These are phyloP conservation scores for Cryptophagus acutangulus DNA, from an alignment of 2,888 invertebrate species.

Conservation along the genomic window DNA sequence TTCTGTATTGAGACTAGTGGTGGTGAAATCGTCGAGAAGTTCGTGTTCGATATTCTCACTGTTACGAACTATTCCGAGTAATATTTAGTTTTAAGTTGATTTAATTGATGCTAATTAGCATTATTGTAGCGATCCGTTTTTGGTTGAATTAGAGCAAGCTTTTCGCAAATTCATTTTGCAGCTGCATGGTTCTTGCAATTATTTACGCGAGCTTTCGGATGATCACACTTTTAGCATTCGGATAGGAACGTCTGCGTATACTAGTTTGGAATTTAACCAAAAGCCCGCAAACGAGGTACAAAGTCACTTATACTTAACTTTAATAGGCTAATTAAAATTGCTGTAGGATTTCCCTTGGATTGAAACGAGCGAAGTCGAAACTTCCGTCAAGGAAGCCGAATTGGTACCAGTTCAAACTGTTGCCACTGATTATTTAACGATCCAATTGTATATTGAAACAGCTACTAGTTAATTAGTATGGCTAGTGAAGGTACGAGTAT, in stretches of 20 bases:
- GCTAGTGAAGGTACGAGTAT: constrained; percentile 14
- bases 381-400: constrained; percentile 34
- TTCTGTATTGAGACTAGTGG: constrained; percentile 49
- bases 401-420: constrained; percentile 49
- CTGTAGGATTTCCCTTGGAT: constrained; percentile 52
- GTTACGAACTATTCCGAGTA: constrained; percentile 18
- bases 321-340: constrained; percentile 8
- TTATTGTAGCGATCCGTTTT: constrained; percentile 55
- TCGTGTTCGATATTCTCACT: constrained; percentile 47
- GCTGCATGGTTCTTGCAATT: constrained; percentile 50
- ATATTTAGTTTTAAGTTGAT: constrained; percentile 26
- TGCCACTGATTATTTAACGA: constrained; percentile 43
- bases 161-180: constrained; percentile 59
- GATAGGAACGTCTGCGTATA: constrained; percentile 57
- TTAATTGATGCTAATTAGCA: constrained; percentile 5
- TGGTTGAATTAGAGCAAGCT: constrained; percentile 58
- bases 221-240: constrained; percentile 58
- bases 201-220: constrained; percentile 51
- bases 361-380: constrained; percentile 35
- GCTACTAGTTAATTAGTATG: constrained; percentile 20
- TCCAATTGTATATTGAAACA: constrained; percentile 44
- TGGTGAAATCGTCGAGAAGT: constrained; percentile 46
- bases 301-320: constrained; percentile 7
- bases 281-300: constrained; percentile 50
- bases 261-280: constrained; percentile 52